A percentile compares a stretch with the other conserved stretches of the same genome.
These are phyloP conservation scores for Darevskia mixta DNA, from an alignment of 2,797 vertebrate species.

Conservation along the genomic window DNA sequence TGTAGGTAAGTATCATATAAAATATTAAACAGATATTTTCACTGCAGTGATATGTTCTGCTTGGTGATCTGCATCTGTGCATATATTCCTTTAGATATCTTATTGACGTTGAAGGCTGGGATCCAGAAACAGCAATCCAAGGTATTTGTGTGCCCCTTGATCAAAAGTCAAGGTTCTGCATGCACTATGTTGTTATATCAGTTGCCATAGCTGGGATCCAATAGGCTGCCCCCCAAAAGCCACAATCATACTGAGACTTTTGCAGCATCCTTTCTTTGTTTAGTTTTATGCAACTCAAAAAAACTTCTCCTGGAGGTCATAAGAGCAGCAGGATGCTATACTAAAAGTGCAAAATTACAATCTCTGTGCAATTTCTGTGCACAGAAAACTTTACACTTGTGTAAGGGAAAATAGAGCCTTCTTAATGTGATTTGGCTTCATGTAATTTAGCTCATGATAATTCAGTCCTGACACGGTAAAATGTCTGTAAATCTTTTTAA, in stretches of 20 bases:
- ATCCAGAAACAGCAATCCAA: constrained; percentile 75
- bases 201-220: neutral
- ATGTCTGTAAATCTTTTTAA: neutral
- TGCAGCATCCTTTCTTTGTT: neutral
- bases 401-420: neutral
- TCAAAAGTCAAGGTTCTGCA: neutral
- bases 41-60: neutral
- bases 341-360: neutral
- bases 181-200: neutral
- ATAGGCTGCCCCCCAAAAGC: neutral
- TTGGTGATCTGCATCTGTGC: constrained; percentile 26
- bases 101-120: constrained; percentile 80
- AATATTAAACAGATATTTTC: constrained; percentile 42
- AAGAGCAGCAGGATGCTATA: neutral
- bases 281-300: neutral
- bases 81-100: constrained; percentile 73
- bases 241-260: neutral
- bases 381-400: neutral
- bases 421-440: neutral
- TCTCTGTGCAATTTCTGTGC: too few species aligned
- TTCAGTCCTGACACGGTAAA: neutral
- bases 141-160: constrained; percentile 60
- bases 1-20: constrained; percentile 75
- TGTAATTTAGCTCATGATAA: neutral
- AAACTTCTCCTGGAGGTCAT: neutral